These are phyloP conservation scores for Hystrix brachyura DNA, from an alignment of 2,113 vertebrate genomes.

Conservation along the genomic window DNA sequence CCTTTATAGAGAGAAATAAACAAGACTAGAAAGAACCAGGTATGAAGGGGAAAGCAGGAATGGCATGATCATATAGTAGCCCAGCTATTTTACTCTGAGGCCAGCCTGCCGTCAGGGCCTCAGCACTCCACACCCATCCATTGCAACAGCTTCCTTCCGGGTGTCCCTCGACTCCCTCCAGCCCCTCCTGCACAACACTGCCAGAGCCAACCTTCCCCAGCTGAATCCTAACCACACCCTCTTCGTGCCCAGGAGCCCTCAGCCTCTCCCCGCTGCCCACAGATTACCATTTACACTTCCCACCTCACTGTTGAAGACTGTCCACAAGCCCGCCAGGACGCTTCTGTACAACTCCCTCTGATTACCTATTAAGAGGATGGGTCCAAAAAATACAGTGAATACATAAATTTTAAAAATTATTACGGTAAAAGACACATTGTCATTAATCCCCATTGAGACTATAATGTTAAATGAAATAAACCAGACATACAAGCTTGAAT, in stretches of 20 bases:
- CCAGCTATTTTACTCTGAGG: neutral
- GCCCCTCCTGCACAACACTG: neutral
- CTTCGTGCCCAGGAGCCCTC: neutral
- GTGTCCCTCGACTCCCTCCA: neutral
- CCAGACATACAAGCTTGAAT: too few relatives aligned
- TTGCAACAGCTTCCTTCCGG: neutral
- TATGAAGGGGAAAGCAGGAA: neutral
- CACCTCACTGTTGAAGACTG: neutral
- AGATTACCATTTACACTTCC: neutral
- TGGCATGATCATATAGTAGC: neutral
- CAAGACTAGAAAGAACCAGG: neutral
- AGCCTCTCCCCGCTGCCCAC: neutral
- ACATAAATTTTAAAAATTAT: neutral
- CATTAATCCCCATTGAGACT: neutral
- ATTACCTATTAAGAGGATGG: neutral
- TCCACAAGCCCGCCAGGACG: neutral
- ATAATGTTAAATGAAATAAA: too few relatives aligned
- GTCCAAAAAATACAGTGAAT: neutral
- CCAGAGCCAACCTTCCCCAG: neutral
- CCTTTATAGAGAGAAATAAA: neutral
- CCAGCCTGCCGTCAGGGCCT: neutral
- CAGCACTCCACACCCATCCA: neutral
- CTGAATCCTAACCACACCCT: neutral
- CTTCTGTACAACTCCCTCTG: neutral
- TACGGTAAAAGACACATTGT: neutral